Evolutionary conservation across 2,113 vertebrate species (phyloP).

Genomic region (Stictonetta naevosa): DNA sequence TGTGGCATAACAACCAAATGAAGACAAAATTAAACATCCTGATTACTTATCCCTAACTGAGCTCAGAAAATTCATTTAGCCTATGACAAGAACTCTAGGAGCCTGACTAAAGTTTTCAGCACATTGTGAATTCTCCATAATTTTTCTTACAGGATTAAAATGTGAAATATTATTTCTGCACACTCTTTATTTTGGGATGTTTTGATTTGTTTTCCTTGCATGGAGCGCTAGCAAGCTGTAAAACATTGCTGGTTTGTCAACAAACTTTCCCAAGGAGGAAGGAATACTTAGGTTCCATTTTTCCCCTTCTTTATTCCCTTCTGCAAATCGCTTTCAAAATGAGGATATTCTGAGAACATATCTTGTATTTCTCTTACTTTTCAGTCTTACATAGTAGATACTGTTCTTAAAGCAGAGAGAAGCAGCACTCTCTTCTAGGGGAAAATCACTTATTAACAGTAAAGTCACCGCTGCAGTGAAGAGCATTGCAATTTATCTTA

Average conservation of each 20-base stretch:
- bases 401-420: background rate
- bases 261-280: background rate
- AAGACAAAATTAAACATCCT: background rate
- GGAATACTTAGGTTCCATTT: background rate
- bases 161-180: background rate
- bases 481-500: background rate
- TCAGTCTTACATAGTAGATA: background rate
- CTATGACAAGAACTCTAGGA: background rate
- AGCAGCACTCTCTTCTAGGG: background rate
- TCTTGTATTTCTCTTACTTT: slow-evolving; percentile 24
- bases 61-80: background rate
- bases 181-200: background rate
- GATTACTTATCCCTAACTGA: background rate
- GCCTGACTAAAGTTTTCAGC: background rate
- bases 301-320: background rate
- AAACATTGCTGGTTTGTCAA: background rate
- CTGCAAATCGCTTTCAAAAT: background rate
- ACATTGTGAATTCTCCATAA: background rate
- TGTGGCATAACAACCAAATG: background rate
- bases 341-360: background rate
- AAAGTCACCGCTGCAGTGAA: background rate
- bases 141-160: slow-evolving; percentile 7
- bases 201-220: slow-evolving; percentile 2
- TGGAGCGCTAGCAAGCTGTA: background rate
- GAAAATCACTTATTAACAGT: background rate